A percentile compares a stretch with the other conserved stretches of the same genome.
phyloP scores from a whole-genome alignment of 2,113 vertebrate genomes.

The Phainopepla nitens region DNA sequence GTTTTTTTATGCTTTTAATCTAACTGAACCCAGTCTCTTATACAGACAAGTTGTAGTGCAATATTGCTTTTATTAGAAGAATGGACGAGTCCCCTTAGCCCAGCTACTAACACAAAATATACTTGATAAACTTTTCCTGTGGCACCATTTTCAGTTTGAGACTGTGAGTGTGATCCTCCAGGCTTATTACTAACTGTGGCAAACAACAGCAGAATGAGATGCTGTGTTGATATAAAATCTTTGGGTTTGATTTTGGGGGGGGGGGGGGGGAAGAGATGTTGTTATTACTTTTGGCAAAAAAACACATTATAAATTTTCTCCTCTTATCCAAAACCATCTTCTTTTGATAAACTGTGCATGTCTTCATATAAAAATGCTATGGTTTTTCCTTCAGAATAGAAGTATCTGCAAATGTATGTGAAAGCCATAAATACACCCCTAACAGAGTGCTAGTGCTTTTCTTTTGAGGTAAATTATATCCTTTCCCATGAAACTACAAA shows the following conservation, averaged over 20 bases:
- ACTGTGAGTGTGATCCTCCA: neutral
- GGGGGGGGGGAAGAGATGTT: neutral
- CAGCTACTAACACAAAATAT: neutral
- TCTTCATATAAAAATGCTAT: neutral
- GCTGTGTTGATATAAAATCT: neutral
- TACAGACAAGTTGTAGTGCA: neutral
- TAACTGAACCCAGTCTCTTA: neutral
- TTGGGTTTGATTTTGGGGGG: neutral
- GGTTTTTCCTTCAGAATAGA: neutral
- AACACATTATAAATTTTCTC: neutral
- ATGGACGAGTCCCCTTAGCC: neutral
- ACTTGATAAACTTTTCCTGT: neutral
- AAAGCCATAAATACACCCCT: neutral
- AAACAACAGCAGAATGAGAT: neutral
- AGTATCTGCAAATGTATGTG: neutral
- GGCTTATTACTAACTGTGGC: neutral
- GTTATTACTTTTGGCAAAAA: neutral
- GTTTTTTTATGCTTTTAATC: neutral
- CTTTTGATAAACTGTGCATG: neutral
- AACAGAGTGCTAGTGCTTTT: neutral
- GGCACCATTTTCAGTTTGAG: neutral
- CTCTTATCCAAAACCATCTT: neutral
- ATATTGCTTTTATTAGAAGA: neutral
- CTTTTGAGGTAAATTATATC: neutral
- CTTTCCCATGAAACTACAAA: neutral